Percentiles rank a stretch among this genome's conserved stretches.
These are phyloP conservation scores for Biston stratarius DNA, from an alignment of 2,888 invertebrate species.

Conservation along the genomic window DNA sequence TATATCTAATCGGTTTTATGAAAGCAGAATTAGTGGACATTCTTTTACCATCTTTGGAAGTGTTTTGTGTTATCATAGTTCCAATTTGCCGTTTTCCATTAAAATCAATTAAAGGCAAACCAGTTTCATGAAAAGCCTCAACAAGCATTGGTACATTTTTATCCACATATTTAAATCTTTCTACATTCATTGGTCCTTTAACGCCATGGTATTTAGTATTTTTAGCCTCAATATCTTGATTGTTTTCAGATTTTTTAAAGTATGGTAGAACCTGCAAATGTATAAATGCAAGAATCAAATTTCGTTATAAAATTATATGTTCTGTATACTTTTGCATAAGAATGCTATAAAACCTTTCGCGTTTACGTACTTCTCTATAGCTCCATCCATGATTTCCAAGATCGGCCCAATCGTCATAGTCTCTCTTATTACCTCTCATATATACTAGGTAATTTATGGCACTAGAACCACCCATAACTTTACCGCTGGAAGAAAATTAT, in stretches of 20 bases:
- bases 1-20: constrained; percentile 86
- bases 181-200: constrained; percentile 87
- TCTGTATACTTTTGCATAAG: too few relatives aligned
- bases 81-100: constrained; percentile 86
- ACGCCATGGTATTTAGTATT: constrained; percentile 84
- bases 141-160: constrained; percentile 82
- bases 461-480: constrained; percentile 90
- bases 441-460: constrained; percentile 89
- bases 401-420: constrained; percentile 89
- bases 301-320: neutral
- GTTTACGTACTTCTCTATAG: constrained; percentile 76
- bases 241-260: constrained; percentile 88
- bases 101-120: constrained; percentile 85
- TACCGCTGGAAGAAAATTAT: constrained; percentile 77
- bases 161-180: constrained; percentile 87
- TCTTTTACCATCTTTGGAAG: constrained; percentile 85
- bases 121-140: constrained; percentile 87
- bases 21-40: constrained; percentile 88
- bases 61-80: constrained; percentile 87
- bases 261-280: constrained; percentile 87
- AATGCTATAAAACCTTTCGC: neutral
- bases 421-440: constrained; percentile 87
- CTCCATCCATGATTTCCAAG: constrained; percentile 88
- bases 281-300: neutral
- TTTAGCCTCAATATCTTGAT: constrained; percentile 78